Evolutionary conservation across 2,888 invertebrate species (phyloP), one percentile per base, ranked within the genome.

Genomic region (Stictocephala bisonia): DNA sequence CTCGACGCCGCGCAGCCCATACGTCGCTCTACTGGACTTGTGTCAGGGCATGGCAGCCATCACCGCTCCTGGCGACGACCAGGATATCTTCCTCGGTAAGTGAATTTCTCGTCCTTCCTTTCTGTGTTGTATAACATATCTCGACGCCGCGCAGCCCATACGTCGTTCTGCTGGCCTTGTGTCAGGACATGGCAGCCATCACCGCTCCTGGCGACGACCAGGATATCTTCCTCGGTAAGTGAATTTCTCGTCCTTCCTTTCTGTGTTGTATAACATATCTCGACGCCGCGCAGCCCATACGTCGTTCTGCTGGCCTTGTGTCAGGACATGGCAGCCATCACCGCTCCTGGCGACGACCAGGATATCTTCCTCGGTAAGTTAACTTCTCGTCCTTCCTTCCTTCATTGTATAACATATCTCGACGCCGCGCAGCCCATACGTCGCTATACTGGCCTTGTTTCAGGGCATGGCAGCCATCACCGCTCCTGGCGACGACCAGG

Each of bases 21-120:
- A 84, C 85, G 87, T 84, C 79, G 83, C 86, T 82, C 86, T 89
- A 82, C 87, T 90, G 78, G 87, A 88, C 79, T 86, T 89, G 83
- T 86, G 88, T 80, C 85, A 85, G 82, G 86, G 87, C 80, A 88
- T 88, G 86, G 87, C 88, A 79, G 85, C 86, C 80, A 85, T 86
- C 76, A 87, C 85, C 77, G 85, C 85, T 78, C 84, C 85, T 79
- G 86, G 87, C 80, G 85, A 85, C 78, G 88, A 89, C 81, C 89
- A 89, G 82, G 87, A 89, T 83, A 88, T 89, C 83, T 90, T 89
- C 83, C 86, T 90, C 84, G 90, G 90, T 90, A 76, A 87, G 87
- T 84, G 60, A n/a, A n/a, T n/a, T n/a, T n/a, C n/a, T n/a, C n/a
- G n/a, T n/a, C n/a, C n/a, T n/a, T n/a, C n/a, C n/a, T n/a, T n/a